Evolutionary conservation across 2,888 invertebrate species (phyloP), one percentile per base, ranked within the genome.

Genomic region (Nipponacmea schrenckii): DNA sequence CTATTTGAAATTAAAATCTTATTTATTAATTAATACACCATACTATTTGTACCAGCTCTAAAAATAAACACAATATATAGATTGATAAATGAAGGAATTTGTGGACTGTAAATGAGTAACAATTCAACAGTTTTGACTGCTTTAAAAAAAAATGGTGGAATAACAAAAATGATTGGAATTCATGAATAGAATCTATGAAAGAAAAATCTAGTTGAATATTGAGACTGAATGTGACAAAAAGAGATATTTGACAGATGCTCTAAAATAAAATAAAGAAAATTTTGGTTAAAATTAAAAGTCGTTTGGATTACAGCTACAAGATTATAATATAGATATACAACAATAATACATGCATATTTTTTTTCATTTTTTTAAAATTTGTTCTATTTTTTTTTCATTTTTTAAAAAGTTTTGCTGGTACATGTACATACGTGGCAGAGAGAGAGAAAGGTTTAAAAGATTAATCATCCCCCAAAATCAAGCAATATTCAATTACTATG

Each of bases 361-460:
- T 73, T 73, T 73, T 8, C n/a, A n/a, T n/a, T 31, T 45, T 70
- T 70, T 73, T 45, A 26, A 45, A 50, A 17, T 5, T 45, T 67
- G 67, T 70, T 44, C 39, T 24, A 8, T 73, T 73, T 73, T 73
- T n/a, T 69, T 50, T 50, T 1, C 10, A 17, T 62, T 70, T 70
- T 73, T 64, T 44, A 15, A 15, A 26, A 44, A 15, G 46, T 62
- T 64, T 67, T 48, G 39, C 26, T 31, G 27, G 44, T 64, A 73
- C 67, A 73, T 73, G 69, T 73, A 68, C 73, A 67, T 62, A 64
- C 66, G 70, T 73, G 73, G 70, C 73, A 73, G 73, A 73, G 73
- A 68, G 39, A 10, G 0, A 66, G n/a, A 24, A 46, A 20, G 44
- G 12, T 46, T 66, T 20, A 66, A n/a, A 39, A 26, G 24, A 46